phyloP scores from a whole-genome alignment of 1,140 invertebrate species.

The Luehdorfia chinensis region DNA sequence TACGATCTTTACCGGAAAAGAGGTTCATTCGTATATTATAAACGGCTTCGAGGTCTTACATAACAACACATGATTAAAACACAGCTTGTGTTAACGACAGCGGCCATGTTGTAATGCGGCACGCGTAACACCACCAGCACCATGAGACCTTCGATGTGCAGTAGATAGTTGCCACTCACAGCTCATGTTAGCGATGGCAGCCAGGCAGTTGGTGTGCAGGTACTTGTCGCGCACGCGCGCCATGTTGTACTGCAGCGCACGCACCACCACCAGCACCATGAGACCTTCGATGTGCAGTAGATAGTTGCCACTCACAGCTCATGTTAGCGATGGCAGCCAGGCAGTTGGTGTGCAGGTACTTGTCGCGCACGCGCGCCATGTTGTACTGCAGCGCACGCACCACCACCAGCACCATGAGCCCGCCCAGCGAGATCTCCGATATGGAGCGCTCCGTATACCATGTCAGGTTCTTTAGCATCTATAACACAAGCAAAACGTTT shows the following conservation, averaged over 20 bases:
- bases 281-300: no score
- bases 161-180: conserved; percentile 58
- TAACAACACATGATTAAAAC: no score
- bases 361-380: conserved; percentile 97
- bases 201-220: conserved; percentile 97
- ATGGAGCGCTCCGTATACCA: conserved; percentile 96
- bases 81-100: no score
- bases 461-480: conserved; percentile 90
- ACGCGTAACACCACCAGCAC: no score
- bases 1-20: no score
- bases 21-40: no score
- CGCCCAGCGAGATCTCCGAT: conserved; percentile 95
- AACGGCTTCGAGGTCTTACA: no score
- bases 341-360: conserved; percentile 98
- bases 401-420: conserved; percentile 96
- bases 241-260: conserved; percentile 99
- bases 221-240: conserved; percentile 97
- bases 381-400: conserved; percentile 98
- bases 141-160: no score
- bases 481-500: no score
- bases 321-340: conserved; percentile 98
- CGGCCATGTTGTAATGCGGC: no score
- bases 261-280: conserved; percentile 94
- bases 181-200: conserved; percentile 97
- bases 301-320: conserved; percentile 76